phyloP scores from a whole-genome alignment of 2,888 invertebrate genomes.

The Lasioglossum villosulum region DNA sequence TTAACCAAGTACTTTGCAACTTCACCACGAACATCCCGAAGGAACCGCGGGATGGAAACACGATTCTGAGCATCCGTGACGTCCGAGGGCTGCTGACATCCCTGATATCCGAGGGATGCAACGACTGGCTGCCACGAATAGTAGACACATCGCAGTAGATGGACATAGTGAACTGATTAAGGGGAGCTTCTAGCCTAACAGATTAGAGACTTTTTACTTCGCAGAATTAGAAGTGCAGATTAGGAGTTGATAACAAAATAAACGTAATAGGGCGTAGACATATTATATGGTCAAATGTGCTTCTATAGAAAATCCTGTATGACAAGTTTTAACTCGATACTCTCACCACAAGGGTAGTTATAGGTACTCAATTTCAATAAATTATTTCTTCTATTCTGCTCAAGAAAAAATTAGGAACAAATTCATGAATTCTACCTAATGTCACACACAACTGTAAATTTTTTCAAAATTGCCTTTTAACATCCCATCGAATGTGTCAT shows the following conservation, averaged over 20 bases:
- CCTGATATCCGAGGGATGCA: constrained; percentile 39
- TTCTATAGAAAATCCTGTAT: not conserved
- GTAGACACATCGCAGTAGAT: constrained; percentile 31
- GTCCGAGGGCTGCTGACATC: constrained; percentile 33
- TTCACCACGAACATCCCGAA: constrained; percentile 17
- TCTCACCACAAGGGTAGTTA: not conserved
- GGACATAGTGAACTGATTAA: not conserved
- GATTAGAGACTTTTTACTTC: not conserved
- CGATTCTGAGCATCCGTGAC: constrained; percentile 40
- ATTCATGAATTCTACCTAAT: not conserved
- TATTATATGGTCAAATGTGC: too few relatives aligned
- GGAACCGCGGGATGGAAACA: constrained; percentile 4
- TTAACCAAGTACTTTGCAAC: not conserved
- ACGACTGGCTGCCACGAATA: constrained; percentile 41
- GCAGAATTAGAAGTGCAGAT: too few relatives aligned
- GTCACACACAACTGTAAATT: not conserved
- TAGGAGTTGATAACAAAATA: too few relatives aligned
- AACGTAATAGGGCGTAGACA: not conserved
- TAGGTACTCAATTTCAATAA: not conserved
- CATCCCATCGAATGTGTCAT: not conserved
- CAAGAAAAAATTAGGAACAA: not conserved
- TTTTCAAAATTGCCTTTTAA: not conserved
- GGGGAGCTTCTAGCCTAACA: not conserved
- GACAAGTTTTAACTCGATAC: not conserved
- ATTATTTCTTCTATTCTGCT: not conserved